Conservation (phyloP, 1,140 invertebrate genomes). For the Drosophila mojavensis region DNA sequence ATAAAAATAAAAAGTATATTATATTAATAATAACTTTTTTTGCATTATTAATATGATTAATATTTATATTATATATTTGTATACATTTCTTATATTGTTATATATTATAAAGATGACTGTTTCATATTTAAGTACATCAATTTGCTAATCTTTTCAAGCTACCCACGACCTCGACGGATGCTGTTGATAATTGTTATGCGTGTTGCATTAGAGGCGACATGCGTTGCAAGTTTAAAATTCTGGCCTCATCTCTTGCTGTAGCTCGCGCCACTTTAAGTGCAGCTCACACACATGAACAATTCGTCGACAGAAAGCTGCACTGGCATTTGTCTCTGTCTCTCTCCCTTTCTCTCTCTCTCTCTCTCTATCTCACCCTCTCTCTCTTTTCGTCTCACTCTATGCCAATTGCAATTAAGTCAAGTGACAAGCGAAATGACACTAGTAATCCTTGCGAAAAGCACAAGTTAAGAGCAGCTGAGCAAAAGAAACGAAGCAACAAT, state of each 20-base stretch:
- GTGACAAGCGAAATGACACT: constrained; percentile 65
- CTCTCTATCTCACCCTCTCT: background rate
- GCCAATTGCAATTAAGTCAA: constrained; percentile 75
- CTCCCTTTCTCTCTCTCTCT: background rate
- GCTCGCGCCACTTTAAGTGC: background rate
- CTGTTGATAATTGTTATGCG: constrained; percentile 74
- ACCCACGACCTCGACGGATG: constrained; percentile 45
- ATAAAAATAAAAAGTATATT: background rate
- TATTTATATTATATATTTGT: too few species aligned
- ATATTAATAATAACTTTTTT: background rate
- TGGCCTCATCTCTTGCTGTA: background rate
- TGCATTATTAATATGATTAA: too few species aligned
- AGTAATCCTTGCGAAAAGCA: constrained; percentile 31
- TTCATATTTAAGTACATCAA: too few species aligned
- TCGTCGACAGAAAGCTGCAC: background rate
- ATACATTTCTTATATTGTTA: too few species aligned
- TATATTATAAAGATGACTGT: too few species aligned
- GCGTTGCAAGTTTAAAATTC: constrained; percentile 21
- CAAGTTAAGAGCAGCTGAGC: constrained; percentile 10
- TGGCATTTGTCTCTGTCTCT: background rate
- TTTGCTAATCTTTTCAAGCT: background rate
- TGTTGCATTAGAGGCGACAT: constrained; percentile 64
- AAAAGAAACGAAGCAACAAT: constrained; percentile 17
- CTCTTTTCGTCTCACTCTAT: background rate
- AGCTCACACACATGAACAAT: constrained; percentile 6